phyloP scores from a whole-genome alignment of 2,797 vertebrate genomes.

The Masticophis lateralis region DNA sequence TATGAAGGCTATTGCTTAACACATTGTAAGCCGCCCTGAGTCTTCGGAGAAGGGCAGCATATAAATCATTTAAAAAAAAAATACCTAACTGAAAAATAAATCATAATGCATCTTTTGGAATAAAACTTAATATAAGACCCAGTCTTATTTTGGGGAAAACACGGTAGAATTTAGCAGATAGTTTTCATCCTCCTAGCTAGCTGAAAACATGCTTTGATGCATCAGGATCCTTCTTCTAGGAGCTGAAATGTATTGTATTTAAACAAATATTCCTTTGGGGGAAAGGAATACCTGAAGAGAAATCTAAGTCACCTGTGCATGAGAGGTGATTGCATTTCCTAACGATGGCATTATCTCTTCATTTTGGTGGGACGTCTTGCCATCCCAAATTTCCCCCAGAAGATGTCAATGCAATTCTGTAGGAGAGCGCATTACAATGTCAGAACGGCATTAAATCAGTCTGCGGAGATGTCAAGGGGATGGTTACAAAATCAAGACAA shows the following conservation, averaged over 20 bases:
- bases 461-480: constrained; percentile 8
- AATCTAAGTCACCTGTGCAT: constrained; percentile 5
- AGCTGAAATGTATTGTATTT: background rate
- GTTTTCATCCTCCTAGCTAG: background rate
- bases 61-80: no score
- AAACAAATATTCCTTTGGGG: background rate
- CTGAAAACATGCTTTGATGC: background rate
- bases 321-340: background rate
- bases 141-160: no score
- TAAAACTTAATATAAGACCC: no score
- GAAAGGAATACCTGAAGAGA: background rate
- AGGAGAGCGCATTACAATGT: constrained; percentile 36
- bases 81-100: no score
- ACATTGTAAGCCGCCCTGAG: no score
- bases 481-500: constrained; percentile 22
- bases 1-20: no score
- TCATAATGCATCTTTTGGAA: no score
- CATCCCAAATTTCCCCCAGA: constrained; percentile 52
- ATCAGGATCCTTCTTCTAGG: background rate
- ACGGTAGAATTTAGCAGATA: background rate
- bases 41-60: no score
- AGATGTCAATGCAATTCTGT: constrained; percentile 56
- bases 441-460: constrained; percentile 45
- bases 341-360: constrained; percentile 29
- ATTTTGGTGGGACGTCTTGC: constrained; percentile 13